Evolutionary conservation across 2,113 vertebrate genomes (phyloP).

Genomic region (Fregata magnificens): DNA sequence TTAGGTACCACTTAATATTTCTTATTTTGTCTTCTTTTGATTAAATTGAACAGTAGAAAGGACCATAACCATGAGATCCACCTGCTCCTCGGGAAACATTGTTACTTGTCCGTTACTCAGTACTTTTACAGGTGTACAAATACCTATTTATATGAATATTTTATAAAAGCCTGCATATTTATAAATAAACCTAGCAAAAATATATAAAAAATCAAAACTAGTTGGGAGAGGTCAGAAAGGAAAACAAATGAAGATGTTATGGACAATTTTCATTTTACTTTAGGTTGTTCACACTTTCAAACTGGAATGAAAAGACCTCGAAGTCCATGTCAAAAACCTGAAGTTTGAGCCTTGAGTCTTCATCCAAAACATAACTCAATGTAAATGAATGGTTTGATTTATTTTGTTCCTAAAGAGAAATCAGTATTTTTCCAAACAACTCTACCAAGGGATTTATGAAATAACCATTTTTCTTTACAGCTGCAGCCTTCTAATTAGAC

Average conservation of each 20-base stretch:
- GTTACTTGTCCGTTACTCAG: background rate
- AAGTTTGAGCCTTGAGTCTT: background rate
- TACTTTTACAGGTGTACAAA: background rate
- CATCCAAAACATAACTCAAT: background rate
- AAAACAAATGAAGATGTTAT: background rate
- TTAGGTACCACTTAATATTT: background rate
- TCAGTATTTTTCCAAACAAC: constrained; percentile 30
- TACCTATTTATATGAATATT: background rate
- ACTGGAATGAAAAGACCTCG: background rate
- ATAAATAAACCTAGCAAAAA: background rate
- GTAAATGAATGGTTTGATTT: background rate
- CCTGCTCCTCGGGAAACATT: background rate
- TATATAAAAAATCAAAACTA: background rate
- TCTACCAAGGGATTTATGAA: background rate
- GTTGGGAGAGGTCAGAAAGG: background rate
- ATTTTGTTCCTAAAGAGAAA: background rate
- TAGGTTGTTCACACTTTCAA: background rate
- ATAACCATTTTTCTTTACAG: background rate
- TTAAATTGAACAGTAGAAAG: background rate
- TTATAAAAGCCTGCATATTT: background rate
- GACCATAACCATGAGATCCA: background rate
- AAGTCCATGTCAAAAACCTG: background rate
- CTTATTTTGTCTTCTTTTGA: background rate
- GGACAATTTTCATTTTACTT: background rate
- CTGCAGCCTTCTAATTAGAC: background rate